phyloP scores from a whole-genome alignment of 2,113 vertebrate species.

The Xenopus laevis region DNA sequence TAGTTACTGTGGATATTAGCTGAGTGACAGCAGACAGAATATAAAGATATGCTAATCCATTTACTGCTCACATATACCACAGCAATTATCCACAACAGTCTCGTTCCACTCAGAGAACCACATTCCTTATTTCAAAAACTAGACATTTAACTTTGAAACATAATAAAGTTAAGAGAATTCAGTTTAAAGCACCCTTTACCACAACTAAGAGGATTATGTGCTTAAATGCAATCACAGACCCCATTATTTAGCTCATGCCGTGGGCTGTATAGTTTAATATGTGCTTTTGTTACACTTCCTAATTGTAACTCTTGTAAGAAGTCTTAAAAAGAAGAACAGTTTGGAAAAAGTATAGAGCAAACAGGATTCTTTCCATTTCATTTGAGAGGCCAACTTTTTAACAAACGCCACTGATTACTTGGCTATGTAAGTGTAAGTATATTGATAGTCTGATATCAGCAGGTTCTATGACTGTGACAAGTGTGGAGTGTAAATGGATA shows the following conservation, averaged over 20 bases:
- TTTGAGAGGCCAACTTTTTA: too few species aligned
- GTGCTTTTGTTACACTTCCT: constrained; percentile 10
- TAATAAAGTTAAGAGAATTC: constrained; percentile 10
- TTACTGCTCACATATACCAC: constrained; percentile 47
- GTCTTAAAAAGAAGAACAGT: background rate
- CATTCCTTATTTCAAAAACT: constrained; percentile 31
- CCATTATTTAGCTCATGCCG: constrained; percentile 21
- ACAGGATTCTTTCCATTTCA: too few species aligned
- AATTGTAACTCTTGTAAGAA: constrained; percentile 11
- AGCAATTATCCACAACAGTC: constrained; percentile 34
- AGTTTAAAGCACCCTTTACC: constrained; percentile 10
- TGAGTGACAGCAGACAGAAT: constrained; percentile 37
- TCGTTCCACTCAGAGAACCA: too few species aligned
- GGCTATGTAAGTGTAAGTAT: too few species aligned
- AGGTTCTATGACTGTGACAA: too few species aligned
- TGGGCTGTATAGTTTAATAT: constrained; percentile 25
- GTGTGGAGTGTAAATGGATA: too few species aligned
- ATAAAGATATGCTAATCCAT: constrained; percentile 47
- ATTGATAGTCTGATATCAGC: too few species aligned
- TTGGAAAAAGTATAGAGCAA: too few species aligned
- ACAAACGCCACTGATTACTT: too few species aligned
- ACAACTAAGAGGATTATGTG: constrained; percentile 33
- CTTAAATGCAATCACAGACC: constrained; percentile 24
- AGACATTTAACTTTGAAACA: constrained; percentile 30
- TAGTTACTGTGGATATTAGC: constrained; percentile 5